phyloP scores from a whole-genome alignment of 2,113 vertebrate species.

The Cnemophilus loriae region DNA sequence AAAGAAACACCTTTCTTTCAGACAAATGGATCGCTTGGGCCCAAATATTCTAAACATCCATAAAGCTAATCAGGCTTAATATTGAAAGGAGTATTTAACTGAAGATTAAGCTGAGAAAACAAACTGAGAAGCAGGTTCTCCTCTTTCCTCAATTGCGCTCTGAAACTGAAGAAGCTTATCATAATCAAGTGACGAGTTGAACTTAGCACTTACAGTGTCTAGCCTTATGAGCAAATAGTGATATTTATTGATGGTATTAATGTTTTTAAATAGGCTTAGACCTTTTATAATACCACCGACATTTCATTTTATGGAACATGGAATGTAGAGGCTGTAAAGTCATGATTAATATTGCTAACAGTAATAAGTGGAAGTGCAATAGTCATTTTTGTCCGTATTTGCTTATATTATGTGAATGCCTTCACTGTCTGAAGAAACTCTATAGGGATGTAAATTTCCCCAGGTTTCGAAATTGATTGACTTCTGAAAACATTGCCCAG shows the following conservation, averaged over 20 bases:
- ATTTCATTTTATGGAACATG: conserved; percentile 57
- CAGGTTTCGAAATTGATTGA: conserved; percentile 59
- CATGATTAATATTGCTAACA: conserved; percentile 38
- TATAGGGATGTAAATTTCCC: conserved; percentile 54
- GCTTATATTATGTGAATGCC: conserved; percentile 22
- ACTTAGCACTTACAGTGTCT: conserved; percentile 60
- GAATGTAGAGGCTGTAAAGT: conserved; percentile 47
- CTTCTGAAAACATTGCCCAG: conserved; percentile 61
- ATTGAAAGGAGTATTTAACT: conserved; percentile 60
- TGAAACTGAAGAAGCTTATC: conserved; percentile 62
- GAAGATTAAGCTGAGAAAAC: conserved; percentile 67
- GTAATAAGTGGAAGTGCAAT: conserved; percentile 41
- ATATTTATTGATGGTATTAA: conserved; percentile 64
- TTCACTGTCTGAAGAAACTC: conserved; percentile 29
- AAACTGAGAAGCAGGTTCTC: conserved; percentile 54
- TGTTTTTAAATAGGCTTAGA: conserved; percentile 57
- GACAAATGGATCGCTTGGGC: not conserved
- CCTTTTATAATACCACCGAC: conserved; percentile 19
- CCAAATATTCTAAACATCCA: conserved; percentile 45
- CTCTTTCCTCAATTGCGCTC: conserved; percentile 38
- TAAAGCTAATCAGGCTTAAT: conserved; percentile 60
- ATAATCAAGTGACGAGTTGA: conserved; percentile 57
- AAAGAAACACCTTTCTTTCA: not conserved
- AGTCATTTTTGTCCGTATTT: conserved; percentile 47
- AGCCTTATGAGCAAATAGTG: conserved; percentile 56